A percentile compares a stretch with the other conserved stretches of the same genome.
These are phyloP conservation scores for Ophiothrix spiculata DNA, from an alignment of 35 echinoderm and acorn worm genomes.

Conservation along the genomic window DNA sequence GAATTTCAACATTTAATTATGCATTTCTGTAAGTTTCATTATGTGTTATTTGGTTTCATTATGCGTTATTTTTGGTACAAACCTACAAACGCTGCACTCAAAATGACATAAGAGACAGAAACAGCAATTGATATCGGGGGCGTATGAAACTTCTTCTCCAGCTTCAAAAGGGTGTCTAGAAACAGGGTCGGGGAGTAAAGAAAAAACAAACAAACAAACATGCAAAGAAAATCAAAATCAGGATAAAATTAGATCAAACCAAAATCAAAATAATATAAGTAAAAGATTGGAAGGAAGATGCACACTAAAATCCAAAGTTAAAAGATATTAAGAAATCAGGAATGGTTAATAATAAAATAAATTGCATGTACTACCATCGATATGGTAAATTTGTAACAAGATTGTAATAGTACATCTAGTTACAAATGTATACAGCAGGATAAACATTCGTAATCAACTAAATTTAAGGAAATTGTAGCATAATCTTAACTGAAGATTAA, in stretches of 20 bases:
- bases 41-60: too few relatives aligned
- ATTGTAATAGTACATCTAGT: too few relatives aligned
- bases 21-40: too few relatives aligned
- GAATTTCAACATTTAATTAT: too few relatives aligned
- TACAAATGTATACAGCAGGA: too few relatives aligned
- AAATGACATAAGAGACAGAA: slow-evolving; percentile 66
- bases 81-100: slow-evolving; percentile 58
- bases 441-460: too few relatives aligned
- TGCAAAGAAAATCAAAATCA: slow-evolving; percentile 24
- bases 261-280: not conserved
- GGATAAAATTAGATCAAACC: not conserved
- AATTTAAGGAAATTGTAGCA: too few relatives aligned
- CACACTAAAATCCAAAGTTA: not conserved
- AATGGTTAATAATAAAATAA: not conserved
- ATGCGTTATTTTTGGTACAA: slow-evolving; percentile 16
- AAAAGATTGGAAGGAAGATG: too few relatives aligned
- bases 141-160: slow-evolving; percentile 85
- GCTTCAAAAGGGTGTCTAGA: slow-evolving; percentile 79
- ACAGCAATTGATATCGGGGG: slow-evolving; percentile 50
- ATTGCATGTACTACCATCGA: too few relatives aligned
- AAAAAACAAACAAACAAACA: slow-evolving; percentile 19
- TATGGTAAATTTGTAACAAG: too few relatives aligned
- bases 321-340: not conserved
- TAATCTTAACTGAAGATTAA: too few relatives aligned
- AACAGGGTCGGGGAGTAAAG: not conserved